Evolutionary conservation across 2,888 invertebrate genomes (phyloP), one percentile per base, ranked within the genome.

Genomic region (Deladenus siricidicola): DNA sequence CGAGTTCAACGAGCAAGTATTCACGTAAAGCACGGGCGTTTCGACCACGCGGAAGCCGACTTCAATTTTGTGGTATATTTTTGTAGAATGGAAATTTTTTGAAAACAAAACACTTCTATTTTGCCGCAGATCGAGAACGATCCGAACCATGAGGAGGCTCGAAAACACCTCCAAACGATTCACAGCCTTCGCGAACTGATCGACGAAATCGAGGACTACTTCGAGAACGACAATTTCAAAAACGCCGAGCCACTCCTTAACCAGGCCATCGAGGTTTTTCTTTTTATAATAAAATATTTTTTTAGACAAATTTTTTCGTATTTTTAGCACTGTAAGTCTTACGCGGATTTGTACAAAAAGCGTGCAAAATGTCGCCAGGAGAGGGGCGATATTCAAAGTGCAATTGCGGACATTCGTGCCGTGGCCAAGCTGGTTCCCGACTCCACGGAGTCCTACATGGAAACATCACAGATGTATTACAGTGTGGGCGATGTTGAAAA

Each of bases 381-480:
- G 17, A 79, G 86, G 71, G 87, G 88, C 58, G 90, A 94, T 80
- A 83, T 87, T 43, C 84, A 87, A 76, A 86, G 88, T 44, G 96
- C 96, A 19, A 88, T 94, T 67, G 86, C 87, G 24, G 98, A 98
- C 81, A 85, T 96, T 74, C 84, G 89, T 45, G 86, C 89, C 0
- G 88, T 90, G 44, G 90, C 92, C 60, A 89, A 92, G 72, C 84
- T 98, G 62, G 86, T 88, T 63, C 86, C 88, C 69, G 98, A 99
- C 82, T 90, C 91, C 79, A 93, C 92, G 0, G 86, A 85, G 60
- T 92, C 90, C 0, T 89, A 85, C 81, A 85, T 85, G 73, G 87
- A 88, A 67, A 84, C 96, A n/a, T 86, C 92, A 50, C 83, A 85
- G 58, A 82, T 96, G 63, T 85, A 91, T 56, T 98, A 98, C 82